Conservation (phyloP, 2,888 invertebrate species). For the Kryphioiulus occultus region DNA sequence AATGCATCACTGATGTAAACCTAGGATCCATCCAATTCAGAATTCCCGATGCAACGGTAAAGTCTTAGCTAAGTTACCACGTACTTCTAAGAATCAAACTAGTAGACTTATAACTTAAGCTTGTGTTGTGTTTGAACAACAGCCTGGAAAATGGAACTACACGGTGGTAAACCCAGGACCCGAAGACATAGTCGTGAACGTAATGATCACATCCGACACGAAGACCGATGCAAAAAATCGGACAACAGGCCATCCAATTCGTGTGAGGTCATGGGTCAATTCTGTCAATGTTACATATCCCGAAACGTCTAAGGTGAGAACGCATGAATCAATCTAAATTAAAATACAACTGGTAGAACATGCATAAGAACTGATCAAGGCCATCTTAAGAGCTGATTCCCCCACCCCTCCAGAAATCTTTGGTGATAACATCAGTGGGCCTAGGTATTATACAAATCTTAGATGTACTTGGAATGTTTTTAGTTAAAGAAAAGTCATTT, state of each 20-base stretch:
- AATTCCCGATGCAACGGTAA: neutral
- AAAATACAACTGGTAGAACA: too few species aligned
- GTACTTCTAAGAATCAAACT: too few species aligned
- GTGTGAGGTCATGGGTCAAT: constrained; percentile 6
- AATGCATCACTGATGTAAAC: neutral
- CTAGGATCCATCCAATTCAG: neutral
- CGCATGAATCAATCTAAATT: neutral
- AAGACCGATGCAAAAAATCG: neutral
- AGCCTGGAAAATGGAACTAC: constrained; percentile 27
- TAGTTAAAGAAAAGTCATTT: too few species aligned
- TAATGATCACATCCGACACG: neutral
- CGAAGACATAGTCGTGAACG: neutral
- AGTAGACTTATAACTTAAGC: neutral
- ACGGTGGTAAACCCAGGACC: neutral
- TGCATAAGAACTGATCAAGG: too few species aligned
- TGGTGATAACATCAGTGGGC: too few species aligned
- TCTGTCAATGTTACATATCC: constrained; percentile 24
- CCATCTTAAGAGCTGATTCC: too few species aligned
- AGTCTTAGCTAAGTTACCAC: too few species aligned
- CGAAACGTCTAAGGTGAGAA: neutral
- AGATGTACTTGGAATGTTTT: too few species aligned
- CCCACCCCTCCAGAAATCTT: too few species aligned
- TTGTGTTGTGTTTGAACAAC: neutral
- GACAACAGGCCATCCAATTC: neutral
- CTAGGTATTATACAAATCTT: too few species aligned